These are phyloP conservation scores for Paedocypris sp. DNA, from an alignment of 2,113 vertebrate species.

Conservation along the genomic window DNA sequence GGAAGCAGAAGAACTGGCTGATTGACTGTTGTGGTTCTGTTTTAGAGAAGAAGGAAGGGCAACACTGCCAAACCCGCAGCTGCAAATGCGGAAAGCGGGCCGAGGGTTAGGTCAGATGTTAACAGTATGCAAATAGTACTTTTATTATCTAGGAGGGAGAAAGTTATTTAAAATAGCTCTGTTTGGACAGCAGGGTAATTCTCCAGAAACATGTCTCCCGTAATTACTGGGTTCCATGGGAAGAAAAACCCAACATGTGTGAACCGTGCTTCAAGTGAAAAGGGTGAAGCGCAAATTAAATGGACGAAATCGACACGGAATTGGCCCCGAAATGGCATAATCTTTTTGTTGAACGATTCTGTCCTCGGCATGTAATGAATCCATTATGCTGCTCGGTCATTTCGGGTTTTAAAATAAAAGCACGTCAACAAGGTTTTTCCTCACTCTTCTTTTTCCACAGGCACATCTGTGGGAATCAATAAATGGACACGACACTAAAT, in stretches of 20 bases:
- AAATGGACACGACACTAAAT: background rate
- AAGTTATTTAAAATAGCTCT: background rate
- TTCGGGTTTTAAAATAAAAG: background rate
- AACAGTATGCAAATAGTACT: constrained; percentile 10
- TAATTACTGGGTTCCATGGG: background rate
- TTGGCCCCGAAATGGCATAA: too few relatives aligned
- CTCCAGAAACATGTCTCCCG: background rate
- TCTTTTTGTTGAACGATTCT: too few relatives aligned
- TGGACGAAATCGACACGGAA: too few relatives aligned
- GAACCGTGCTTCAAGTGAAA: too few relatives aligned
- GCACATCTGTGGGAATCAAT: background rate
- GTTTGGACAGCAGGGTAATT: background rate
- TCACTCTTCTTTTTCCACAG: background rate
- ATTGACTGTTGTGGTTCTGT: background rate
- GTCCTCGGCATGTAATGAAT: background rate
- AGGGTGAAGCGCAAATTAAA: too few relatives aligned
- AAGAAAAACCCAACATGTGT: background rate
- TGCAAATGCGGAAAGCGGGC: background rate
- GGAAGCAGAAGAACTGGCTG: too few relatives aligned
- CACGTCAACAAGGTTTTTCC: background rate
- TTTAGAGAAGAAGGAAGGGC: background rate
- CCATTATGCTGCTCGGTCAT: background rate
- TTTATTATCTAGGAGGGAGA: background rate
- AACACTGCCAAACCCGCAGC: background rate
- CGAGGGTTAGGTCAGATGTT: background rate